Percentiles rank a stretch among this genome's conserved stretches.
phyloP scores from a whole-genome alignment of 2,113 vertebrate genomes.

The Progne subis region DNA sequence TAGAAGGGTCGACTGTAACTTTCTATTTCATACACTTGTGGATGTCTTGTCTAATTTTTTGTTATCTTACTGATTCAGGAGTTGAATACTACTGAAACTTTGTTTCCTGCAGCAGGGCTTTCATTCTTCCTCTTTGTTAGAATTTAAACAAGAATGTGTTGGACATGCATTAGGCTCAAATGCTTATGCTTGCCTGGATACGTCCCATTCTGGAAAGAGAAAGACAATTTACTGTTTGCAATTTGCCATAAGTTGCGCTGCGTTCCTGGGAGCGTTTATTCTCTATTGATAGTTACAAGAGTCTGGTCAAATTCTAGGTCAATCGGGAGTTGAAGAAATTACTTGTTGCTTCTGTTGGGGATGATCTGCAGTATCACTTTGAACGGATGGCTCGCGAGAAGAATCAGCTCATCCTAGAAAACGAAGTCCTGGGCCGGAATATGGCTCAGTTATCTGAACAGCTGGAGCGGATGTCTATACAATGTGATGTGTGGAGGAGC shows the following conservation, averaged over 20 bases:
- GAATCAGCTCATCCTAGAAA: constrained; percentile 94
- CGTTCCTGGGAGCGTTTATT: not conserved
- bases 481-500: constrained; percentile 98
- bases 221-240: not conserved
- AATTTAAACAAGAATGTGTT: not conserved
- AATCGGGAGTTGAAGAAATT: constrained; percentile 96
- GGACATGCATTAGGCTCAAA: not conserved
- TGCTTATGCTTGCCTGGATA: not conserved
- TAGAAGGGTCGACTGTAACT: not conserved
- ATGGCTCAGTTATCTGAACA: constrained; percentile 88
- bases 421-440: constrained; percentile 84
- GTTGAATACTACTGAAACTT: not conserved
- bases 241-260: not conserved
- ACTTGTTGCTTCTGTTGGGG: constrained; percentile 92
- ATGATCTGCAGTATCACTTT: constrained; percentile 97
- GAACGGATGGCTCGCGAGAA: constrained; percentile 92
- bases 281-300: not conserved
- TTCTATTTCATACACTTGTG: not conserved
- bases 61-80: not conserved
- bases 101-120: not conserved
- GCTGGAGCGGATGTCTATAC: constrained; percentile 94
- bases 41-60: not conserved
- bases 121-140: not conserved
- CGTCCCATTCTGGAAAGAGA: not conserved
- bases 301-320: constrained; percentile 76